Base-by-base conservation (phyloP, 2,888 invertebrate genomes). In the Selenia dentaria region DNA sequence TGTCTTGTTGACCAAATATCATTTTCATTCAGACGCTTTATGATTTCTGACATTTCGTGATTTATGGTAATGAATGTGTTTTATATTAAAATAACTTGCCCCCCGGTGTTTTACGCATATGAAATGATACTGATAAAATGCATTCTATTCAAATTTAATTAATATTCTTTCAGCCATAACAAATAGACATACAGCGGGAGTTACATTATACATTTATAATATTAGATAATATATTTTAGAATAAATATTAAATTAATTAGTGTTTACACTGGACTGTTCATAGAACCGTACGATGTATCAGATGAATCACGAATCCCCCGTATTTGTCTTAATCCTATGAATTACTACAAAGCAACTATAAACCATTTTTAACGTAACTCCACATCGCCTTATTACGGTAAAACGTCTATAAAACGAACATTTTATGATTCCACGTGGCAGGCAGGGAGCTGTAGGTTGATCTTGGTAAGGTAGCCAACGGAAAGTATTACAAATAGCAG, bases 401-500 rank as follows among this genome's bases (percentile, higher is more conserved):
- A 68, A 64, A 58, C 62, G 55, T 39, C 61, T 62, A 71, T 76
- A 75, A 77, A 77, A 64, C 65, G 57, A 55, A 67, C 24, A 44
- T 49, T 54, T 57, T 54, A 57, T 49, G 54, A 28, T 42, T 46
- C 39, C 41, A 28, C 34, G 26, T 39, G 6, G 11, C 5, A 37
- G 20, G 18, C 25, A 10, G 26, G 14, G 47, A 48, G 47, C 3
- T 37, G 5, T 0, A 2, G 35, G 8, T 2, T 6, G 9, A 8
- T 8, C 13, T 24, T 3, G 6, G 6, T 6, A 13, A 27, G 29
- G n/a, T n/a, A n/a, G n/a, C n/a, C n/a, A n/a, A n/a, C n/a, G n/a
- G n/a, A n/a, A n/a, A n/a, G n/a, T n/a, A n/a, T n/a, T n/a, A n/a
- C n/a, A n/a, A n/a, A n/a, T n/a, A n/a, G n/a, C n/a, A n/a, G n/a